phyloP scores from a whole-genome alignment of 2,888 invertebrate genomes.

The Drosophila kuntzei region DNA sequence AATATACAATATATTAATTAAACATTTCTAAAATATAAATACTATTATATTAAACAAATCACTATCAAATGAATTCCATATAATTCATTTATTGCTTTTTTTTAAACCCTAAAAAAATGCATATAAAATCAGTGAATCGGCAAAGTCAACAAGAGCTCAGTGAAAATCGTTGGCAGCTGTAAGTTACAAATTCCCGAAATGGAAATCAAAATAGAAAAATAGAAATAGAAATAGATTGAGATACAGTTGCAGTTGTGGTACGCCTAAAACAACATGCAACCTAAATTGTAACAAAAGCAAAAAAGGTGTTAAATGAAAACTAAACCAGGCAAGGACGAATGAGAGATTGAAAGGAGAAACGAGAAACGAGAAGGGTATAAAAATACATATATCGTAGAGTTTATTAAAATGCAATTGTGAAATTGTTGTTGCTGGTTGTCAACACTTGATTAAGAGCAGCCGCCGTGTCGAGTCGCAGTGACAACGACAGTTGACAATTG shows the following conservation, averaged over 20 bases:
- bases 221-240: slow-evolving; percentile 37
- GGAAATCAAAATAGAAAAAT: slow-evolving; percentile 32
- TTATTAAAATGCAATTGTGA: slow-evolving; percentile 78
- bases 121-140: slow-evolving; percentile 44
- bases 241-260: slow-evolving; percentile 55
- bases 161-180: slow-evolving; percentile 49
- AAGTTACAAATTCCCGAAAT: slow-evolving; percentile 11
- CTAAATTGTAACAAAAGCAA: slow-evolving; percentile 58
- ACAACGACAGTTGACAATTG: slow-evolving; percentile 30
- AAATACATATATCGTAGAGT: slow-evolving; percentile 35
- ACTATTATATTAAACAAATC: slow-evolving; percentile 8
- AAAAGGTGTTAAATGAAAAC: slow-evolving; percentile 76
- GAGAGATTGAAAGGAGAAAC: not conserved
- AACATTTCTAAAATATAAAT: not conserved
- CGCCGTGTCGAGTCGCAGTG: slow-evolving; percentile 32
- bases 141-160: slow-evolving; percentile 65
- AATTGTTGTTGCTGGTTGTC: slow-evolving; percentile 74
- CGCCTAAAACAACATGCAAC: slow-evolving; percentile 71
- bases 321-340: slow-evolving; percentile 45
- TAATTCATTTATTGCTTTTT: slow-evolving; percentile 7
- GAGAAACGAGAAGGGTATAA: slow-evolving; percentile 1
- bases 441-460: slow-evolving; percentile 80
- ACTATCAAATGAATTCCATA: slow-evolving; percentile 9
- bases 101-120: not conserved
- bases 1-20: not conserved